Evolutionary conservation across 2,113 vertebrate species (phyloP).

Genomic region (Salvelinus namaycush): DNA sequence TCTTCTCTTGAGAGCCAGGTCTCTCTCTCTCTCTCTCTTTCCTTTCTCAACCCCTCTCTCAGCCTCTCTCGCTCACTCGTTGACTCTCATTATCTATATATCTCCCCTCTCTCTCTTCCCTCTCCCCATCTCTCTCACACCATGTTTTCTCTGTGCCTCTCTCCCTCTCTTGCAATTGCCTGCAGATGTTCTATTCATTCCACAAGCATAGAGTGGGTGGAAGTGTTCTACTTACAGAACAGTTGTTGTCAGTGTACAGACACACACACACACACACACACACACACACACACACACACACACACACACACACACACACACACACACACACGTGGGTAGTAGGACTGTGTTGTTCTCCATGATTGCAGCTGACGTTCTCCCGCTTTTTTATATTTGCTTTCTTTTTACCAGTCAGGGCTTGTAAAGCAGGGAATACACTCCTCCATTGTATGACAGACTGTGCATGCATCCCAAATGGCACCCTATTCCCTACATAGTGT

Average conservation of each 20-base stretch:
- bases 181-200: constrained; percentile 1
- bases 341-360: background rate
- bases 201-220: background rate
- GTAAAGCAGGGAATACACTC: background rate
- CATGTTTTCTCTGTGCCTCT: background rate
- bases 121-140: background rate
- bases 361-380: background rate
- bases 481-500: background rate
- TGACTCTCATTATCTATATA: background rate
- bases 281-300: background rate
- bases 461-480: background rate
- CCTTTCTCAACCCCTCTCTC: background rate
- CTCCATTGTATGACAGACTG: background rate
- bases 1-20: no score
- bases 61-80: background rate
- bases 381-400: background rate
- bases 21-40: background rate
- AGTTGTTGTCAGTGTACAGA: background rate
- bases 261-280: background rate
- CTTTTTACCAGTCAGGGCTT: background rate
- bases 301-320: background rate
- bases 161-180: background rate
- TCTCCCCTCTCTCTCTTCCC: background rate
- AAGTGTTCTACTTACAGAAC: background rate
- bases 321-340: background rate